Conservation (phyloP, 2,888 invertebrate species). For the Limnephilus lunatus region DNA sequence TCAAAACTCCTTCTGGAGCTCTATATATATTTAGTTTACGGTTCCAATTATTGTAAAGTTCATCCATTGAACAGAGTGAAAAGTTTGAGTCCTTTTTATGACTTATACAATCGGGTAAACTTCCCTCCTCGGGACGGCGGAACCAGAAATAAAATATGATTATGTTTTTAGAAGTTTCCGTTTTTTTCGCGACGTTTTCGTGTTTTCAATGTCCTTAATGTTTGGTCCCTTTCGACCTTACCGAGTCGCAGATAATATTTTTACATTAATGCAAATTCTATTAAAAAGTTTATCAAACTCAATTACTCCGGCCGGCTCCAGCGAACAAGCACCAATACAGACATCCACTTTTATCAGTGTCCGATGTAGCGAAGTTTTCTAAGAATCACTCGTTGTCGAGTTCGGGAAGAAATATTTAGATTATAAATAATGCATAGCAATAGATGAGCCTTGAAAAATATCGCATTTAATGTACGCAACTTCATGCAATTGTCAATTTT, state of each 20-base stretch:
- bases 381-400: not conserved
- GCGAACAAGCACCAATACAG: conserved; percentile 22
- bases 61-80: conserved; percentile 59
- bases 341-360: conserved; percentile 36
- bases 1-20: conserved; percentile 14
- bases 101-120: conserved; percentile 56
- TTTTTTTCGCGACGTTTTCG: conserved; percentile 47
- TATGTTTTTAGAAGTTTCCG: conserved; percentile 58
- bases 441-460: too few species aligned
- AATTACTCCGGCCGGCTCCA: conserved; percentile 49
- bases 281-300: conserved; percentile 57
- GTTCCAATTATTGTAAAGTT: conserved; percentile 60
- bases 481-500: too few species aligned
- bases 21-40: conserved; percentile 56
- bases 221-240: conserved; percentile 25
- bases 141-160: conserved; percentile 61
- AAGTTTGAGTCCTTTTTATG: conserved; percentile 59
- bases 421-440: not conserved
- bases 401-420: not conserved
- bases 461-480: too few species aligned
- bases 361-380: not conserved
- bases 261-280: conserved; percentile 60
- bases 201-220: conserved; percentile 51
- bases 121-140: conserved; percentile 41
- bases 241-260: conserved; percentile 56